Evolutionary conservation across 2,113 vertebrate species (phyloP).

Genomic region (Carollia perspicillata): DNA sequence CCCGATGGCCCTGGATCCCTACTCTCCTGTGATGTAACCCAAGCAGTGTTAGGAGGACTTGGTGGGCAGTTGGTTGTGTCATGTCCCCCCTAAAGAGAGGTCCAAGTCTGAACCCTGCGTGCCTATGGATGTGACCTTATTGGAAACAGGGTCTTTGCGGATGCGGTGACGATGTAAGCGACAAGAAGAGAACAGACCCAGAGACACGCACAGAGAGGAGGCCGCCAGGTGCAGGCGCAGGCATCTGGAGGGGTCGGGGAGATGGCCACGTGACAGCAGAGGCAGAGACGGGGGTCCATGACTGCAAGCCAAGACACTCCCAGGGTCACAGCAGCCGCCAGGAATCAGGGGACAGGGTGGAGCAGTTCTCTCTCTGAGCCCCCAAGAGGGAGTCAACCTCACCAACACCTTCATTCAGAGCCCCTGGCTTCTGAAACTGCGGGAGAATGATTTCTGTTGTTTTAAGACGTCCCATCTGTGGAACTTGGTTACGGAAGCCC

Average conservation of each 20-base stretch:
- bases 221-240: fast-evolving
- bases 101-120: neutral
- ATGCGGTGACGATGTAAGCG: neutral
- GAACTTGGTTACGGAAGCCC: neutral
- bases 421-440: neutral
- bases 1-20: neutral
- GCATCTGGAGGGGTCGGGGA: neutral
- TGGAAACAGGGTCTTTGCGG: neutral
- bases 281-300: neutral
- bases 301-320: neutral
- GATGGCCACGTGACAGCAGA: neutral
- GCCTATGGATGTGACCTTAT: neutral
- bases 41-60: neutral
- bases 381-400: neutral
- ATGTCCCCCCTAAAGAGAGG: neutral
- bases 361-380: neutral
- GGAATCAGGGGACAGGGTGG: neutral
- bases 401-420: neutral
- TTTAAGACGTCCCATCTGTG: neutral
- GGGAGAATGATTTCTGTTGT: neutral
- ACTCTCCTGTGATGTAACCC: neutral
- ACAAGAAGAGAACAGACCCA: neutral
- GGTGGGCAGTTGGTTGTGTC: neutral
- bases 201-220: neutral
- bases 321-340: neutral